Evolutionary conservation across 2,888 invertebrate genomes (phyloP), one percentile per base, ranked within the genome.

Genomic region (Anthophora plumipes): DNA sequence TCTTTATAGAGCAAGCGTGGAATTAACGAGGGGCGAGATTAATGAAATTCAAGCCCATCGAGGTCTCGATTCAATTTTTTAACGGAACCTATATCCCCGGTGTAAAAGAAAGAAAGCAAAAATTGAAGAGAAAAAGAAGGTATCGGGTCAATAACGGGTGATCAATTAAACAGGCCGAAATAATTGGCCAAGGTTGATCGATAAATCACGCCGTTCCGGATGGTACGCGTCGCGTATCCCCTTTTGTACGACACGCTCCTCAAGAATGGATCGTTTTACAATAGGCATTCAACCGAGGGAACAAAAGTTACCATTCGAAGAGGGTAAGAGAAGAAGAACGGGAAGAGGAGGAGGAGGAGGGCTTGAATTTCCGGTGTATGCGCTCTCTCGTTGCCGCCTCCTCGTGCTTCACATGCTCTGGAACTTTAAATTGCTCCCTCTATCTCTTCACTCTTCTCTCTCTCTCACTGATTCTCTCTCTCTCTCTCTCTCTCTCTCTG

Each of bases 351-450:
- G 25, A 17, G 43, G 37, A n/a, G 41, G 17, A 17, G 41, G 55
- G 57, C 37, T 73, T 70, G 61, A 54, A 72, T 63, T 71, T 74
- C 46, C 73, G 9, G 37, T 20, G 17, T 22, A 70, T 66, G 25
- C 25, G 43, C 55, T 1, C 11, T 17, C 11, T 11, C 5, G 31
- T 31, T 31, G 31, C 31, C 31, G 31, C 31, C 31, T 31, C 31
- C 31, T 31, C 31, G 31, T 31, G 78, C 71, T 67, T 81, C 76
- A 66, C 83, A 74, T 81, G 76, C 81, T 69, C 61, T 73, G 43
- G 77, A 89, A 89, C 83, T 89, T 89, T 84, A 88, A 88, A 88
- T 88, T 86, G 81, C 89, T 75, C 70, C 71, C 50, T 20, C 50
- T 11, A 78, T 74, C 46, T 41, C 83, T 76, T 4, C 4, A 31